Conservation (phyloP, 2,888 invertebrate species). For the Hemithea aestivaria region DNA sequence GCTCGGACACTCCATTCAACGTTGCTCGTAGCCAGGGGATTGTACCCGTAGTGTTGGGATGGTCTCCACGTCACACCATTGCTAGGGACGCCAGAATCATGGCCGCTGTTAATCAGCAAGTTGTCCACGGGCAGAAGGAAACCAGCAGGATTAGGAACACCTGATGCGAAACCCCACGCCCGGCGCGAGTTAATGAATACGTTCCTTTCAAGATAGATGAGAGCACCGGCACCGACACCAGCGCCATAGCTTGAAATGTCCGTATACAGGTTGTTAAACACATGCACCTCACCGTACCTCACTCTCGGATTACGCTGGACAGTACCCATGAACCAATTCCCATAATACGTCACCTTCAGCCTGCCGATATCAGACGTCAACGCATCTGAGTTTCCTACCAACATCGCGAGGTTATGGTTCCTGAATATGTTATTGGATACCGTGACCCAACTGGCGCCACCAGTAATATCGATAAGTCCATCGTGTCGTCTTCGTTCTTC, state of each 20-base stretch:
- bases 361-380: constrained; percentile 14
- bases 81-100: not conserved
- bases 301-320: constrained; percentile 20
- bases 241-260: constrained; percentile 13
- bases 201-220: constrained; percentile 18
- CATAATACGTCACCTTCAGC: constrained; percentile 13
- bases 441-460: constrained; percentile 10
- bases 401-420: constrained; percentile 18
- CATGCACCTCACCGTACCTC: constrained; percentile 21
- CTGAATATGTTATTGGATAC: constrained; percentile 23
- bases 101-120: constrained; percentile 10
- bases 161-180: constrained; percentile 13
- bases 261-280: constrained; percentile 23
- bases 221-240: constrained; percentile 13
- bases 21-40: not conserved
- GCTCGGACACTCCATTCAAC: constrained; percentile 3
- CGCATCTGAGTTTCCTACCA: constrained; percentile 20
- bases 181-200: constrained; percentile 14
- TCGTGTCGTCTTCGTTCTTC: constrained; percentile 12
- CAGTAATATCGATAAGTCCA: constrained; percentile 14
- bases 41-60: constrained; percentile 1
- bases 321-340: constrained; percentile 21
- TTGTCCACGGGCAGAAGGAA: constrained; percentile 9
- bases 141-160: constrained; percentile 4
- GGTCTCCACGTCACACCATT: constrained; percentile 4